Percentiles rank a stretch among this genome's conserved stretches.
Conservation (phyloP, 2,797 vertebrate genomes). For the Diplodus puntazzo region DNA sequence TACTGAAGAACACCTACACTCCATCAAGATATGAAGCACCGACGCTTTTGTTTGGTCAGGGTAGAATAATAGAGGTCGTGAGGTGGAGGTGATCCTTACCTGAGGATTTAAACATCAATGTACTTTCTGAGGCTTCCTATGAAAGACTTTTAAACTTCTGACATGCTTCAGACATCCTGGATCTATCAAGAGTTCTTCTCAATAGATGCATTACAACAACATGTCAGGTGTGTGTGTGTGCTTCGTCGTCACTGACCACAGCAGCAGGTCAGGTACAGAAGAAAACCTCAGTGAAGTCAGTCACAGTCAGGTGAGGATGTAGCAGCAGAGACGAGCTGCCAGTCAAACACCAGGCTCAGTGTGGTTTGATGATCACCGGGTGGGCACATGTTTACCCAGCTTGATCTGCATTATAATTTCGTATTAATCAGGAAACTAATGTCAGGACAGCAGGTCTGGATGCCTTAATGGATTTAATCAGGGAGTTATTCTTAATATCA, state of each 20-base stretch:
- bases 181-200: too few relatives aligned
- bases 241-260: background rate
- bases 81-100: conserved; percentile 30
- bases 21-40: conserved; percentile 40
- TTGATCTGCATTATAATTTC: background rate
- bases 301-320: background rate
- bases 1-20: conserved; percentile 60
- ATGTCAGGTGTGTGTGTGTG: background rate
- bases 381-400: background rate
- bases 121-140: background rate
- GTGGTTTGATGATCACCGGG: background rate
- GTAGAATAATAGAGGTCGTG: conserved; percentile 22
- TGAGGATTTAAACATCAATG: conserved; percentile 27
- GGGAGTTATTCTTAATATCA: background rate
- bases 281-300: background rate
- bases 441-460: too few relatives aligned
- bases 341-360: background rate
- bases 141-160: background rate
- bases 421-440: background rate
- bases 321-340: background rate
- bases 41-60: conserved; percentile 16
- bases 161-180: too few relatives aligned
- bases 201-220: background rate
- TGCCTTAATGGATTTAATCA: too few relatives aligned
- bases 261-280: background rate